Evolutionary conservation across 2,888 invertebrate species (phyloP), one percentile per base, ranked within the genome.

Genomic region (Galerucella calmariensis): DNA sequence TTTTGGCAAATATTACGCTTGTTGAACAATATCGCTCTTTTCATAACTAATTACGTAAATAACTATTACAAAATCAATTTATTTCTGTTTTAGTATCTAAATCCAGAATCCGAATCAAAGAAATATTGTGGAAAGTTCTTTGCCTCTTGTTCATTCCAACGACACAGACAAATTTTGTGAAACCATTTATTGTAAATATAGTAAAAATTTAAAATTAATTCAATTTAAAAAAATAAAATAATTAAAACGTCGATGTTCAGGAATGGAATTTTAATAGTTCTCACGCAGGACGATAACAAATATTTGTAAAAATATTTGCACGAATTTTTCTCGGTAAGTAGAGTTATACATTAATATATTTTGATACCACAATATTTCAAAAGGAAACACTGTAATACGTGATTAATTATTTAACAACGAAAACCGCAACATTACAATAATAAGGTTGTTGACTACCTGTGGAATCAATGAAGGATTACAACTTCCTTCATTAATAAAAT

Each of bases 361-460:
- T 56, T 56, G 20, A 56, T 56, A 20, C 56, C 56, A 56, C 56
- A 56, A 56, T 56, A 12, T 14, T 56, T 16, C 6, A 61, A 61
- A 61, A 61, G 61, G 61, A 61, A 61, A 61, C 14, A 27, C 35
- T 35, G 35, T 12, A 61, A 35, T 61, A 61, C 61, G 61, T 61
- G 61, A 61, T 61, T 35, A 35, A 61, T 61, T 61, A 35, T 61
- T 61, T 61, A 61, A 61, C 61, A 61, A 61, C 61, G 35, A 61
- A 61, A 61, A 35, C 61, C 61, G 61, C 61, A 61, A 61, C 61
- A 61, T 61, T 61, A 61, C 35, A 61, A 61, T 61, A 61, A 61
- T 35, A 61, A 61, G 61, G 61, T 61, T 61, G 61, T 61, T 61
- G 61, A 58, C 61, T 61, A 61, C 35, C 12, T 61, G 27, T 35